Evolutionary conservation across 2,113 vertebrate species (phyloP).

Genomic region (Stigmatopora argus): DNA sequence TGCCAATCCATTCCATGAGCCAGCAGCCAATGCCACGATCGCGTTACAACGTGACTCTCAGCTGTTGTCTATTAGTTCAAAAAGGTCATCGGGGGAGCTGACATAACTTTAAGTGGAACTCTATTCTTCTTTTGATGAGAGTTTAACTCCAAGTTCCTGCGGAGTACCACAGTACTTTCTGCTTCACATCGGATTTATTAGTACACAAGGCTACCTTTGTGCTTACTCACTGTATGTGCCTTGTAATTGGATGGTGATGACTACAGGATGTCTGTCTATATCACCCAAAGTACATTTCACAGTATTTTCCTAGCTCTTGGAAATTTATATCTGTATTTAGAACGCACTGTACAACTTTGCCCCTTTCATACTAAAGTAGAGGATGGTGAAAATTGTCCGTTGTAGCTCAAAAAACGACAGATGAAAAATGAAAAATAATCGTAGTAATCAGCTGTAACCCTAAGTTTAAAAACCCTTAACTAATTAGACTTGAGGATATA

Average conservation of each 20-base stretch:
- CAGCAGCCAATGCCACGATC: constrained; percentile 19
- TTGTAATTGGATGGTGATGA: not conserved
- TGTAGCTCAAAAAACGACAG: no score
- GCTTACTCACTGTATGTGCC: not conserved
- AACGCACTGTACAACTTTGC: no score
- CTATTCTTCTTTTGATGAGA: not conserved
- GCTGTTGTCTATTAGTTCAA: constrained; percentile 39
- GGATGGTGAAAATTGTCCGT: no score
- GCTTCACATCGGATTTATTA: not conserved
- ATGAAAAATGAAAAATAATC: no score
- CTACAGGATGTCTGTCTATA: not conserved
- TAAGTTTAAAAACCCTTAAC: not conserved
- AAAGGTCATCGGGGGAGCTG: constrained; percentile 15
- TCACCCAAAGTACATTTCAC: not conserved
- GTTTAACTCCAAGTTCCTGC: not conserved
- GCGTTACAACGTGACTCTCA: constrained; percentile 33
- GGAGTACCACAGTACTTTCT: not conserved
- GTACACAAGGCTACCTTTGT: not conserved
- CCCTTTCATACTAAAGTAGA: no score
- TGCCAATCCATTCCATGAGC: constrained; percentile 3
- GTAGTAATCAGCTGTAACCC: no score
- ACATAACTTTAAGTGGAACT: not conserved
- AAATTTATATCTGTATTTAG: no score
- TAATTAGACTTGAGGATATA: not conserved
- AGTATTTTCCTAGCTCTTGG: not conserved